A percentile compares a stretch with the other conserved stretches of the same genome.
Conservation (phyloP, 2,888 invertebrate genomes). For the Dendrolimus houi region DNA sequence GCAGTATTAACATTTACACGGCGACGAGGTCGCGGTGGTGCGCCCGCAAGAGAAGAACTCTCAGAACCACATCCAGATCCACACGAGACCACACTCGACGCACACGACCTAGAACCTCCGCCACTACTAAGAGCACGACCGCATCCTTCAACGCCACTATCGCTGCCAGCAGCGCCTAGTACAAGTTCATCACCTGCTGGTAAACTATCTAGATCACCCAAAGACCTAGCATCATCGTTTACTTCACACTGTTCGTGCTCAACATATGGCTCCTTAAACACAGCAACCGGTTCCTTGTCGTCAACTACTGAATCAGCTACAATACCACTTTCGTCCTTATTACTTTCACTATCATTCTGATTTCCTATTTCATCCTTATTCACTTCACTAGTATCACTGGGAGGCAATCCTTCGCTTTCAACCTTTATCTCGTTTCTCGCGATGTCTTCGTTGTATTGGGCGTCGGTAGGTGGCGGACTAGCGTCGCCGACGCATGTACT, state of each 20-base stretch:
- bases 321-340: constrained; percentile 29
- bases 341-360: constrained; percentile 23
- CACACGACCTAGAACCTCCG: constrained; percentile 82
- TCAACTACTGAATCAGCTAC: constrained; percentile 27
- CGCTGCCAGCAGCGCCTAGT: constrained; percentile 81
- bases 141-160: constrained; percentile 87
- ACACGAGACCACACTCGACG: constrained; percentile 86
- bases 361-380: constrained; percentile 31
- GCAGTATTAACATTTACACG: constrained; percentile 77
- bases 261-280: constrained; percentile 37
- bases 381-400: constrained; percentile 23
- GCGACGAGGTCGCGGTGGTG: constrained; percentile 62
- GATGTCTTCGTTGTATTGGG: constrained; percentile 27
- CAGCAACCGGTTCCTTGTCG: constrained; percentile 20
- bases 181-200: constrained; percentile 59
- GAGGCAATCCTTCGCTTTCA: constrained; percentile 23
- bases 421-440: constrained; percentile 18
- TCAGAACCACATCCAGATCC: constrained; percentile 89
- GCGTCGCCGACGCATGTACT: constrained; percentile 31
- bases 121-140: constrained; percentile 83
- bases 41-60: constrained; percentile 81
- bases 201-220: constrained; percentile 59
- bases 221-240: constrained; percentile 57
- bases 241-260: constrained; percentile 49
- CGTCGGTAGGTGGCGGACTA: constrained; percentile 25